Conservation (phyloP, 2,888 invertebrate genomes). For the Gortyna flavago region DNA sequence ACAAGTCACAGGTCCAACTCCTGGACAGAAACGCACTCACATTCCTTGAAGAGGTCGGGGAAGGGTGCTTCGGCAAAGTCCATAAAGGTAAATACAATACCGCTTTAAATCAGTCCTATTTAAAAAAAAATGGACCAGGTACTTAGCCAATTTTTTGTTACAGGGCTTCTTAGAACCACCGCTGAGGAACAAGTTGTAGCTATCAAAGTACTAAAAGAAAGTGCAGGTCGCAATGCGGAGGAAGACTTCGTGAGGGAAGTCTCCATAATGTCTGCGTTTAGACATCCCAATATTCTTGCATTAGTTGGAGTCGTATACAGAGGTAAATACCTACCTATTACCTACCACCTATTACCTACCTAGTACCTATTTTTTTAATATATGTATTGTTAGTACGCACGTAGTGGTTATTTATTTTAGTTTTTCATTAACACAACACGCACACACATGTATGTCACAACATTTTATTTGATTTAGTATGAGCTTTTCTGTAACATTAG, state of each 20-base stretch:
- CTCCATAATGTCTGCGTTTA: constrained; percentile 95
- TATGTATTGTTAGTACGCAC: no score
- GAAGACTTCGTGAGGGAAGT: constrained; percentile 95
- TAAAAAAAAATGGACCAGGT: not conserved
- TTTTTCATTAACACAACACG: no score
- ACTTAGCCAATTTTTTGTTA: constrained; percentile 43
- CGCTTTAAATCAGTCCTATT: not conserved
- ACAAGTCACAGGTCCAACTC: constrained; percentile 89
- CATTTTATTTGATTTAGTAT: no score
- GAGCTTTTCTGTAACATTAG: no score
- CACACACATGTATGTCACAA: no score
- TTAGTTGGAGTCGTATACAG: constrained; percentile 94
- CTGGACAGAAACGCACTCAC: constrained; percentile 92
- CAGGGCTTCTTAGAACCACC: constrained; percentile 81
- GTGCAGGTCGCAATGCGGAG: constrained; percentile 93
- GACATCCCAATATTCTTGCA: constrained; percentile 94
- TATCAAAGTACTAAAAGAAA: constrained; percentile 95
- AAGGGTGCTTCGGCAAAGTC: constrained; percentile 97
- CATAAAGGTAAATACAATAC: constrained; percentile 92
- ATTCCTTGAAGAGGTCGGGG: constrained; percentile 94
- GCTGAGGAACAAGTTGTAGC: constrained; percentile 90
- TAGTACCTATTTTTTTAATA: no score
- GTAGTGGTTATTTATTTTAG: no score
- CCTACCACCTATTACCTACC: no score
- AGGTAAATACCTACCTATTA: constrained; percentile 86